A percentile compares a stretch with the other conserved stretches of the same genome.
Evolutionary conservation across 2,113 vertebrate species (phyloP).

Genomic region (Mastomys natalensis): DNA sequence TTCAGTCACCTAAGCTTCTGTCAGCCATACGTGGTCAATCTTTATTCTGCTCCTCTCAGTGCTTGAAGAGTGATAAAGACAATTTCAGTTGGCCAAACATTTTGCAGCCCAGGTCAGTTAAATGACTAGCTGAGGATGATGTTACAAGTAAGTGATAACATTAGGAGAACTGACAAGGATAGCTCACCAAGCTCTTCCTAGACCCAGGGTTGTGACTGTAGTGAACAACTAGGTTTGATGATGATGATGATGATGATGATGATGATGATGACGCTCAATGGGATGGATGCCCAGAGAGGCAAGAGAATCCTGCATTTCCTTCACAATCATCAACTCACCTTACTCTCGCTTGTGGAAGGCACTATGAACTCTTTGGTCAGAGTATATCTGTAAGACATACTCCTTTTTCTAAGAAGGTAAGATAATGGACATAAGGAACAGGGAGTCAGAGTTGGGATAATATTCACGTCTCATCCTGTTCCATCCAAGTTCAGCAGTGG

Average conservation of each 20-base stretch:
- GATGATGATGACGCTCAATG: background rate
- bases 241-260: background rate
- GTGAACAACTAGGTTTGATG: slow-evolving; percentile 22
- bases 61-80: slow-evolving; percentile 46
- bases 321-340: background rate
- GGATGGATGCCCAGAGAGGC: background rate
- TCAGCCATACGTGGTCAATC: background rate
- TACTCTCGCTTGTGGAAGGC: background rate
- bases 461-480: background rate
- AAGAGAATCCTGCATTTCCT: background rate
- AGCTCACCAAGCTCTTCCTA: slow-evolving; percentile 17
- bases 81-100: slow-evolving; percentile 14
- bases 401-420: background rate
- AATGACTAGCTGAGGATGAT: slow-evolving; percentile 24
- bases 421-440: background rate
- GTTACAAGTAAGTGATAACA: background rate
- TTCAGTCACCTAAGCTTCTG: background rate
- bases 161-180: slow-evolving; percentile 35
- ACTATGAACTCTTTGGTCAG: background rate
- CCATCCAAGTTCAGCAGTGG: background rate
- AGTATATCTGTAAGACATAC: background rate
- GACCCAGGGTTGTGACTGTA: background rate
- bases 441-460: background rate
- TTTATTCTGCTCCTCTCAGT: background rate
- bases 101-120: slow-evolving; percentile 34